A percentile compares a stretch with the other conserved stretches of the same genome.
phyloP scores from a whole-genome alignment of 2,113 vertebrate genomes.

The Gallinago jamesoni region DNA sequence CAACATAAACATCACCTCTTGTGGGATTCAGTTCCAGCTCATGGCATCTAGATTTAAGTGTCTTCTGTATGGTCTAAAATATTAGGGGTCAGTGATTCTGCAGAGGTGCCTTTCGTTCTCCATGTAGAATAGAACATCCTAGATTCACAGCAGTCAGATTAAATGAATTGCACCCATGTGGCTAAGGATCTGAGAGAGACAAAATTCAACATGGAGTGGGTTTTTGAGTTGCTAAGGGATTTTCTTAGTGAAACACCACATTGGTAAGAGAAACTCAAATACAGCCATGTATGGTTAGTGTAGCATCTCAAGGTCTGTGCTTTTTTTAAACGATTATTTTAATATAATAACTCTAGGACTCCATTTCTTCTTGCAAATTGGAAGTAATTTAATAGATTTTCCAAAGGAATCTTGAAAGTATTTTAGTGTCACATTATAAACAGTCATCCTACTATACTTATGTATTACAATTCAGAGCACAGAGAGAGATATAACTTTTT shows the following conservation, averaged over 20 bases:
- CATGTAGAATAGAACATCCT: neutral
- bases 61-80: neutral
- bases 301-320: neutral
- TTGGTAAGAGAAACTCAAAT: neutral
- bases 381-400: neutral
- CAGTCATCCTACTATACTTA: neutral
- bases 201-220: neutral
- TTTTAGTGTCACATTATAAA: neutral
- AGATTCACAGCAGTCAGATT: neutral
- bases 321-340: neutral
- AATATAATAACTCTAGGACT: neutral
- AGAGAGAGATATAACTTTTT: constrained; percentile 17
- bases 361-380: neutral
- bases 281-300: neutral
- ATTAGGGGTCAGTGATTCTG: neutral
- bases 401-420: neutral
- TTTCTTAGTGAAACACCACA: neutral
- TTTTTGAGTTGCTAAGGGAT: neutral
- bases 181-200: neutral
- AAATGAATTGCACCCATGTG: neutral
- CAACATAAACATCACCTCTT: neutral
- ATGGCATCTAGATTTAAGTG: neutral
- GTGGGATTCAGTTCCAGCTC: neutral
- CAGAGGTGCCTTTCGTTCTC: neutral
- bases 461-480: constrained; percentile 20